A percentile compares a stretch with the other conserved stretches of the same genome.
Conservation (phyloP, 1,140 invertebrate species). For the Leptopilina boulardi region DNA sequence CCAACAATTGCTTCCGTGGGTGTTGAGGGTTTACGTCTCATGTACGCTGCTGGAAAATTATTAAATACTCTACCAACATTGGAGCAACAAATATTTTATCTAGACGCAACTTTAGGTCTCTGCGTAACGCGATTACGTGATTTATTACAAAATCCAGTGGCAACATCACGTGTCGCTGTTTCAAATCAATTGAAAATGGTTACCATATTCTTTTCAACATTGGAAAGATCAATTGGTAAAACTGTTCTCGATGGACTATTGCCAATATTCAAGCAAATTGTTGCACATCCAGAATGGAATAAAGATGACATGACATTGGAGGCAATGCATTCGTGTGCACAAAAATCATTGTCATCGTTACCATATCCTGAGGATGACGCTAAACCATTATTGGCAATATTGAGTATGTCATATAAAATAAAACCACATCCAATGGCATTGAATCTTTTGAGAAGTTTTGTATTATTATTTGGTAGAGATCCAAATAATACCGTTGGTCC, state of each 20-base stretch:
- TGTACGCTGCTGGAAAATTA: constrained; percentile 86
- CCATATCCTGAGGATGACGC: constrained; percentile 76
- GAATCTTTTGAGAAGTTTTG: constrained; percentile 75
- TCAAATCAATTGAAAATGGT: constrained; percentile 81
- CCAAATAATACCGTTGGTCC: constrained; percentile 65
- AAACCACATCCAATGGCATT: constrained; percentile 83
- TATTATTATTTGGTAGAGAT: constrained; percentile 72
- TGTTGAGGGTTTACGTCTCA: constrained; percentile 82
- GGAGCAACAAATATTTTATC: constrained; percentile 81
- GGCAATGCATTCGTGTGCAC: constrained; percentile 65
- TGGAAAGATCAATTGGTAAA: constrained; percentile 76
- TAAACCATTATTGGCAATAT: constrained; percentile 71
- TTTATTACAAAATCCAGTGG: constrained; percentile 74
- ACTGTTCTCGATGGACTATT: constrained; percentile 67
- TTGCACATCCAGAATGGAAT: constrained; percentile 63
- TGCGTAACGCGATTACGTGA: constrained; percentile 81
- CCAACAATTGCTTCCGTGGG: constrained; percentile 55
- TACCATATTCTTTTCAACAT: constrained; percentile 81
- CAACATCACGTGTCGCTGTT: constrained; percentile 50
- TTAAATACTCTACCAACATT: constrained; percentile 80
- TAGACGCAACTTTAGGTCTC: constrained; percentile 83
- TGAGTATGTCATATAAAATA: constrained; percentile 82
- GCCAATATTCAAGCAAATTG: constrained; percentile 66
- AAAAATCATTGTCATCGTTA: constrained; percentile 74
- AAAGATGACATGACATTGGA: constrained; percentile 63